Conservation (phyloP, 1,140 invertebrate species). For the Olivierus martensii region DNA sequence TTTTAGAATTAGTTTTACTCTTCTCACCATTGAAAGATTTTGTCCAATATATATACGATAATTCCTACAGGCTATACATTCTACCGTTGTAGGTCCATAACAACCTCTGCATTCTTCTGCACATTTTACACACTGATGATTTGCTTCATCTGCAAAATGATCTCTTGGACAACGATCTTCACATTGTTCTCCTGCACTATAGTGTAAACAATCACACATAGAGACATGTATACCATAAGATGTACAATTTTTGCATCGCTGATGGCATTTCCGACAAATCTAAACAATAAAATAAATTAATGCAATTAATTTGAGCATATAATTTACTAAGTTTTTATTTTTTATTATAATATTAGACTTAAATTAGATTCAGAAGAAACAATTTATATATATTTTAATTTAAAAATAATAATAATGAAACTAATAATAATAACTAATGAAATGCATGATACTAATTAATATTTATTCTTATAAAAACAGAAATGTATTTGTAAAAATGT, state of each 20-base stretch:
- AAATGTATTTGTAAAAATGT: too few relatives aligned
- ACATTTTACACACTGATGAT: constrained; percentile 60
- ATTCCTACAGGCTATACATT: constrained; percentile 73
- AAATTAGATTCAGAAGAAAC: too few relatives aligned
- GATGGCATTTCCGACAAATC: constrained; percentile 76
- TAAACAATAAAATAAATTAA: constrained; percentile 5
- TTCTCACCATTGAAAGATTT: too few relatives aligned
- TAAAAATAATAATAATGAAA: too few relatives aligned
- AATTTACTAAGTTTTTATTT: too few relatives aligned
- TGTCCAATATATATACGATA: constrained; percentile 39
- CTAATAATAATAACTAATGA: too few relatives aligned
- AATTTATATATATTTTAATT: too few relatives aligned
- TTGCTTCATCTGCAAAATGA: constrained; percentile 59
- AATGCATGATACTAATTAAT: too few relatives aligned
- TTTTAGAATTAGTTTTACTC: too few relatives aligned
- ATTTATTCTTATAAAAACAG: too few relatives aligned
- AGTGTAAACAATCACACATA: constrained; percentile 65
- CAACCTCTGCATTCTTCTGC: constrained; percentile 70
- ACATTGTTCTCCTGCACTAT: constrained; percentile 74
- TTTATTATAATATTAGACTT: too few relatives aligned
- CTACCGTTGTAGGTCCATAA: constrained; percentile 52
- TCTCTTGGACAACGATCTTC: constrained; percentile 77
- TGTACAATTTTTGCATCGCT: constrained; percentile 72
- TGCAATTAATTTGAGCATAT: too few relatives aligned
- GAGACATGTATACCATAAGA: constrained; percentile 64